phyloP scores from a whole-genome alignment of 23 tunicate genomes.

The Pegea sp. region DNA sequence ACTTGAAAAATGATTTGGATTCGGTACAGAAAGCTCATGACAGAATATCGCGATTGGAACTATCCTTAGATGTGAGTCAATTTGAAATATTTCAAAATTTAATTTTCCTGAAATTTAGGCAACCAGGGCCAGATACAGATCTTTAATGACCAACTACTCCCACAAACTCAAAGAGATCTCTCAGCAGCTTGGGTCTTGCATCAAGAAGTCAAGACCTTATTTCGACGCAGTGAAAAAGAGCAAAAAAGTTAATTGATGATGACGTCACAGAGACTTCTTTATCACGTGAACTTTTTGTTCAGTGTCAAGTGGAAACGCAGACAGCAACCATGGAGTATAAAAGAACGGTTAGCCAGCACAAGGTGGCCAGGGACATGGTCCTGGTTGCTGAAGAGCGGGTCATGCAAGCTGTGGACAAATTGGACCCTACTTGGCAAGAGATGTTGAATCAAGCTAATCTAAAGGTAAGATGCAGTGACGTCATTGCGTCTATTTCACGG shows the following conservation, averaged over 20 bases:
- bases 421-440: constrained; percentile 90
- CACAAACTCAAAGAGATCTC: constrained; percentile 69
- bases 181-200: constrained; percentile 39
- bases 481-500: background rate
- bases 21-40: constrained; percentile 54
- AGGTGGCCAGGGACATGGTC: constrained; percentile 84
- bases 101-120: constrained; percentile 7
- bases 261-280: too few species aligned
- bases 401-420: constrained; percentile 39
- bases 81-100: background rate
- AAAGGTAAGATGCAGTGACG: constrained; percentile 50
- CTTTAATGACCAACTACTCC: constrained; percentile 70
- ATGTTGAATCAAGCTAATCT: constrained; percentile 77
- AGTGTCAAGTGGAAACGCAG: constrained; percentile 67
- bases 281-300: background rate
- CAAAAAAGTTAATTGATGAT: constrained; percentile 51
- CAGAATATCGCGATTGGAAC: constrained; percentile 44
- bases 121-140: constrained; percentile 58
- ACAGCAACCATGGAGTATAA: constrained; percentile 76
- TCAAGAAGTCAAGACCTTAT: constrained; percentile 59
- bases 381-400: constrained; percentile 68
- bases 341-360: constrained; percentile 53
- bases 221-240: constrained; percentile 64
- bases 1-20: constrained; percentile 46
- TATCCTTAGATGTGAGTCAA: constrained; percentile 41